A percentile compares a stretch with the other conserved stretches of the same genome.
phyloP scores from a whole-genome alignment of 2,797 vertebrate genomes.

The Neopelma chrysocephalum region DNA sequence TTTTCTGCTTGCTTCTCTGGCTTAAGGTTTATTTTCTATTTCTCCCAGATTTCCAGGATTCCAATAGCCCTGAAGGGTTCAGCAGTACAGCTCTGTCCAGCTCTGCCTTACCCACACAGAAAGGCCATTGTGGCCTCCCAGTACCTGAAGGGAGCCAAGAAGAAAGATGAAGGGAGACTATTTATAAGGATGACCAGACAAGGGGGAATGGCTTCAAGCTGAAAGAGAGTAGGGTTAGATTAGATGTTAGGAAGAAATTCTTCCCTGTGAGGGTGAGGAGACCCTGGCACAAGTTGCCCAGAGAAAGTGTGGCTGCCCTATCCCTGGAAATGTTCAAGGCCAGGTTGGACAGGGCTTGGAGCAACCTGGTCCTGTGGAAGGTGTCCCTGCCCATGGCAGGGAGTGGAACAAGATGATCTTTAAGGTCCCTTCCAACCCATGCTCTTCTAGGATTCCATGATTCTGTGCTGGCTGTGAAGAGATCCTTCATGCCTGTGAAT shows the following conservation, averaged over 20 bases:
- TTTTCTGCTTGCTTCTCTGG: background rate
- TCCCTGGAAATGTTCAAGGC: background rate
- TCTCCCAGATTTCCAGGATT: background rate
- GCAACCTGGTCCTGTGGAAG: rapidly evolving
- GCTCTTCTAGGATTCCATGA: background rate
- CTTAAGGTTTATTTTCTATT: background rate
- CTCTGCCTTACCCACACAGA: background rate
- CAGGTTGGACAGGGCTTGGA: rapidly evolving
- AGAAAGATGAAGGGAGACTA: background rate
- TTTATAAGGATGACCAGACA: background rate
- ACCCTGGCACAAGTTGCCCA: background rate
- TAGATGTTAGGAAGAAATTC: background rate
- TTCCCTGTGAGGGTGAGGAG: background rate
- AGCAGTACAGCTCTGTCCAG: background rate
- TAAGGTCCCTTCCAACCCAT: background rate
- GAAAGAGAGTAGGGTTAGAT: background rate
- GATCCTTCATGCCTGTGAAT: background rate
- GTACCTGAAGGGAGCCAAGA: background rate
- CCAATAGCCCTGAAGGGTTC: background rate
- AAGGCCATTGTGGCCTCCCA: background rate
- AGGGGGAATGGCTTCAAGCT: background rate
- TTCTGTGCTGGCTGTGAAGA: background rate
- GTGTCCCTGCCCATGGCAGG: background rate
- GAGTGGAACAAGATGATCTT: background rate
- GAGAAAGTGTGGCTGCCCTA: background rate